Percentiles rank a stretch among this genome's conserved stretches.
Conservation (phyloP, 2,113 vertebrate genomes). For the Myrmecophaga tridactyla region DNA sequence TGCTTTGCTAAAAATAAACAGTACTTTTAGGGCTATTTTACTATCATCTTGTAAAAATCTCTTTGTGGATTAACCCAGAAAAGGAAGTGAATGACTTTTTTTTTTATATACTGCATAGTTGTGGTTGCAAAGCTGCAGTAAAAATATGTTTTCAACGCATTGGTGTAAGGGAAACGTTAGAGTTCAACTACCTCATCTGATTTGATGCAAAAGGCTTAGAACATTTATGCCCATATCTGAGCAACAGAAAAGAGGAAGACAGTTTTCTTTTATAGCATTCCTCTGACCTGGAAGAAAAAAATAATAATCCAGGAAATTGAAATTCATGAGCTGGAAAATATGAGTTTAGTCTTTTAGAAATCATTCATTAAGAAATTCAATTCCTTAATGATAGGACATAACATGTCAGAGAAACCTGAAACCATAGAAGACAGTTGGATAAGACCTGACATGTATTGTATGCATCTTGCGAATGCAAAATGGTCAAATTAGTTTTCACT, state of each 20-base stretch:
- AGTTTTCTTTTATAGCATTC: conserved; percentile 61
- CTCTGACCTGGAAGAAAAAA: conserved; percentile 62
- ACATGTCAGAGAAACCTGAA: conserved; percentile 46
- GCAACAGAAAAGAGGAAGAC: conserved; percentile 29
- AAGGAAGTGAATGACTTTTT: conserved; percentile 73
- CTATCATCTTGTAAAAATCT: conserved; percentile 72
- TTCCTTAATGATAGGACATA: conserved; percentile 61
- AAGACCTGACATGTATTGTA: conserved; percentile 62
- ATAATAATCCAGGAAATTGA: conserved; percentile 68
- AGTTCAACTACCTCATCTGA: conserved; percentile 66
- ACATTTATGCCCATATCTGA: conserved; percentile 63
- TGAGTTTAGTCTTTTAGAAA: conserved; percentile 66
- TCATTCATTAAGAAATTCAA: conserved; percentile 65
- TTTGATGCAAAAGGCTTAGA: conserved; percentile 64
- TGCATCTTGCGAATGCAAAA: conserved; percentile 64
- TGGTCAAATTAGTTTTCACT: conserved; percentile 56
- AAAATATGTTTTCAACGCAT: conserved; percentile 77
- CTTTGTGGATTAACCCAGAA: conserved; percentile 61
- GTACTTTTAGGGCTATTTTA: conserved; percentile 51
- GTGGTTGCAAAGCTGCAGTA: conserved; percentile 68
- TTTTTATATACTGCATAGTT: conserved; percentile 74
- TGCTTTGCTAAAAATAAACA: conserved; percentile 70
- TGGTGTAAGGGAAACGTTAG: conserved; percentile 63
- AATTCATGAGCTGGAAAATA: conserved; percentile 71
- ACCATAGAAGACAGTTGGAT: conserved; percentile 4